Conservation (phyloP, 2,113 vertebrate species). For the Brachionichthys hirsutus region DNA sequence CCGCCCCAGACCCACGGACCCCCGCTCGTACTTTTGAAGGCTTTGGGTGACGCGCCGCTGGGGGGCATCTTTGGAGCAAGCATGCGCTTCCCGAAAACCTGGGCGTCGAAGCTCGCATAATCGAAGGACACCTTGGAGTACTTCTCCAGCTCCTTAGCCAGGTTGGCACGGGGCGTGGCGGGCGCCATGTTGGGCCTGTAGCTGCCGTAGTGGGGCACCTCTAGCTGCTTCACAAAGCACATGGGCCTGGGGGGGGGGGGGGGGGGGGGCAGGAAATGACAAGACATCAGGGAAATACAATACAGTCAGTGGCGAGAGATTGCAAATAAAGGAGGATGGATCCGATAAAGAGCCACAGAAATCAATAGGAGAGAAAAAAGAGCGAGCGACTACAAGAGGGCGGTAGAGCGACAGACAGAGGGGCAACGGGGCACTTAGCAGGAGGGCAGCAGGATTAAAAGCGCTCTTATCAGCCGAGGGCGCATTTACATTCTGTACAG, state of each 20-base stretch:
- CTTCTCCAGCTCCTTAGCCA: conserved; percentile 98
- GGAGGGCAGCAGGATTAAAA: conserved; percentile 76
- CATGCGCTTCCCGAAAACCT: conserved; percentile 98
- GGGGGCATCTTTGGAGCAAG: conserved; percentile 98
- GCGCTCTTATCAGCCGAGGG: conserved; percentile 76
- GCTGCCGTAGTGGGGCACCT: conserved; percentile 91
- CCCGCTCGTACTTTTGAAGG: conserved; percentile 93
- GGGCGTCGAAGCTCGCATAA: conserved; percentile 99
- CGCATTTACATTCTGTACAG: conserved; percentile 79
- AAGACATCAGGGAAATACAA: conserved; percentile 14
- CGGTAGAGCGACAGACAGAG: conserved; percentile 56
- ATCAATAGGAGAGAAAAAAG: conserved; percentile 12
- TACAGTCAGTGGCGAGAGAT: neutral
- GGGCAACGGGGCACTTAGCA: conserved; percentile 66
- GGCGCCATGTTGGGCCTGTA: conserved; percentile 90
- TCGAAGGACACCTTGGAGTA: conserved; percentile 99
- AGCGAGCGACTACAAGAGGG: conserved; percentile 26
- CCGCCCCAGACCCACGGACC: neutral
- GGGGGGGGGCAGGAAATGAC: conserved; percentile 10
- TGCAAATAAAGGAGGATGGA: conserved; percentile 40
- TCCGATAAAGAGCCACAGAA: conserved; percentile 32
- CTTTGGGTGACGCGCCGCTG: conserved; percentile 98
- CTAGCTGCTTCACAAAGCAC: conserved; percentile 98
- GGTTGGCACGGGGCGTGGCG: conserved; percentile 90
- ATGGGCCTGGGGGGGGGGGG: conserved; percentile 84